A percentile compares a stretch with the other conserved stretches of the same genome.
Evolutionary conservation across 2,888 invertebrate genomes (phyloP).

Genomic region (Sylvicola cinctus): DNA sequence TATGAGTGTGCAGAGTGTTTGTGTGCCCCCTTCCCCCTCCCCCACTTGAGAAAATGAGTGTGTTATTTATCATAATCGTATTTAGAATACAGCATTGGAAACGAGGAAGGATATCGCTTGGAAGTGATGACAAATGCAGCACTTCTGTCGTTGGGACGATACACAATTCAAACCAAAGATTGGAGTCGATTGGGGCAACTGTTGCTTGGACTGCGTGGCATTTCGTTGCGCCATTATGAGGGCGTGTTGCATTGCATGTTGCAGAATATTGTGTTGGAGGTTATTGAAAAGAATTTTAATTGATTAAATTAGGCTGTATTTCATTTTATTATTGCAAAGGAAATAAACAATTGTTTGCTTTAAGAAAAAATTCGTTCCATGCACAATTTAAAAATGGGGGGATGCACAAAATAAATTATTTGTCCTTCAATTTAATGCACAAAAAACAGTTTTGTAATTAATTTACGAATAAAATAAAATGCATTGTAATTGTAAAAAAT

Average conservation of each 20-base stretch:
- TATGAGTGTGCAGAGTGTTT: too few species aligned
- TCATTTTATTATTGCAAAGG: not conserved
- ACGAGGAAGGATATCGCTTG: conserved; percentile 15
- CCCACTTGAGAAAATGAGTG: too few species aligned
- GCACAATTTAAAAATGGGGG: too few species aligned
- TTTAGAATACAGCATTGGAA: conserved; percentile 17
- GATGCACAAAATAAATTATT: too few species aligned
- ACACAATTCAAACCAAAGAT: conserved; percentile 20
- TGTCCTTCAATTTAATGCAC: too few species aligned
- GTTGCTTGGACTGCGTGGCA: conserved; percentile 18
- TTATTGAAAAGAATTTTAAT: conserved; percentile 12
- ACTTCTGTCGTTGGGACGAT: conserved; percentile 19
- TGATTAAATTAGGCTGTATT: not conserved
- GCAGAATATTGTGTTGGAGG: conserved; percentile 9
- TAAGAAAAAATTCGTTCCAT: too few species aligned
- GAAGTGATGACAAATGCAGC: conserved; percentile 20
- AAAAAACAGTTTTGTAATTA: too few species aligned
- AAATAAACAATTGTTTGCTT: not conserved
- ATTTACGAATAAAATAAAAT: too few species aligned
- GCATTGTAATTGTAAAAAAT: too few species aligned
- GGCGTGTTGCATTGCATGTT: conserved; percentile 18
- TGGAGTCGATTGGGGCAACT: conserved; percentile 22
- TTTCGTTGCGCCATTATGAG: conserved; percentile 19
- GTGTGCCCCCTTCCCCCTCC: too few species aligned
- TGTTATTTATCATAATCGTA: not conserved